Conservation (phyloP, 1,140 invertebrate species). For the Planococcus citri region DNA sequence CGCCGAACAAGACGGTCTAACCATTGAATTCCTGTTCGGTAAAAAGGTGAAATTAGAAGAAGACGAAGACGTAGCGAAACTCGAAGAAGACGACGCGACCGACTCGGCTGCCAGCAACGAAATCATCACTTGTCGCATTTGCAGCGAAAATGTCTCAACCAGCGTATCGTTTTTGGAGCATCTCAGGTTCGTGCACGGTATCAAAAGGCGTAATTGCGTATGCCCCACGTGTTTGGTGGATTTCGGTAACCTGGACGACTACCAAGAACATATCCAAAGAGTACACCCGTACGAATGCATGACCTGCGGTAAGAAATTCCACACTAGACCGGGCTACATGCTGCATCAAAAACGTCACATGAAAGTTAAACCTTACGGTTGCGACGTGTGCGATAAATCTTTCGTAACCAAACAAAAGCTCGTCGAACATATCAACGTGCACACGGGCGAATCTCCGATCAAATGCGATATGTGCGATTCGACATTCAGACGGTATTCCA, state of each 20-base stretch:
- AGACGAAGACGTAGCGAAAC: not conserved
- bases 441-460: slow-evolving; percentile 65
- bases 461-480: slow-evolving; percentile 69
- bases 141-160: not conserved
- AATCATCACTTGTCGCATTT: not conserved
- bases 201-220: slow-evolving; percentile 1
- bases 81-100: not conserved
- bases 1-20: slow-evolving; percentile 18
- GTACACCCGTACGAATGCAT: slow-evolving; percentile 65
- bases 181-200: not conserved
- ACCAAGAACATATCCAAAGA: slow-evolving; percentile 35
- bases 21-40: not conserved
- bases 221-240: slow-evolving; percentile 29
- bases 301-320: slow-evolving; percentile 55
- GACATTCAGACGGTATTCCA: slow-evolving; percentile 68
- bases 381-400: slow-evolving; percentile 63
- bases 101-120: not conserved
- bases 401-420: slow-evolving; percentile 67
- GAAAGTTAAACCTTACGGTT: slow-evolving; percentile 60
- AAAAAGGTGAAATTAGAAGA: not conserved
- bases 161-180: not conserved
- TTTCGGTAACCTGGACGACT: slow-evolving; percentile 28
- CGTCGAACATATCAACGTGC: slow-evolving; percentile 63
- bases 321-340: slow-evolving; percentile 42
- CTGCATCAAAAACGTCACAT: slow-evolving; percentile 64